Percentiles rank a stretch among this genome's conserved stretches.
These are phyloP conservation scores for Bombus waltoni DNA, from an alignment of 1,140 invertebrate genomes.

Conservation along the genomic window DNA sequence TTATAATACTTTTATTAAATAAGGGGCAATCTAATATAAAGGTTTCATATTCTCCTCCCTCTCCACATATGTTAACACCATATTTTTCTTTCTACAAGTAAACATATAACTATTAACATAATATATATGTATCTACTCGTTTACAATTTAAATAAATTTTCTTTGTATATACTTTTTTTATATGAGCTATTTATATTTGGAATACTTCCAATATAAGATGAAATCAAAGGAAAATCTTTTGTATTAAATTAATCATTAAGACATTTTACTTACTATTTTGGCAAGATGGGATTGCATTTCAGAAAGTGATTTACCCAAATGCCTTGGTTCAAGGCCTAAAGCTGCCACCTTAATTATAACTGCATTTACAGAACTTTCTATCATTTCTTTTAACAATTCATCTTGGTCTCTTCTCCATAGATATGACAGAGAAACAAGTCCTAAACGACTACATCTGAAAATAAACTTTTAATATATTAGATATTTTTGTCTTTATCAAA, in stretches of 20 bases:
- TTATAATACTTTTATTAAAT: conserved; percentile 94
- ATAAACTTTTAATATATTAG: conserved; percentile 38
- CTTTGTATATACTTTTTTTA: background rate
- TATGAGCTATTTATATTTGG: conserved; percentile 28
- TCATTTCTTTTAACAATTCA: conserved; percentile 98
- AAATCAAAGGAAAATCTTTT: conserved; percentile 26
- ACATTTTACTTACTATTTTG: conserved; percentile 87
- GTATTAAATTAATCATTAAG: conserved; percentile 66
- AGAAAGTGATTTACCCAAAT: conserved; percentile 93
- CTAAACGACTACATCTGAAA: conserved; percentile 93
- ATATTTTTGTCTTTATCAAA: conserved; percentile 7
- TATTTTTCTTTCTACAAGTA: conserved; percentile 92
- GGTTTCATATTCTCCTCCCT: conserved; percentile 99
- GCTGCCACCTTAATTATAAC: conserved; percentile 98
- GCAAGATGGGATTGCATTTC: conserved; percentile 93
- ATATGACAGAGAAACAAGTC: conserved; percentile 94
- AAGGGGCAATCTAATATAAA: conserved; percentile 98
- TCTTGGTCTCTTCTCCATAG: conserved; percentile 97
- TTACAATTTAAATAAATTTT: conserved; percentile 11
- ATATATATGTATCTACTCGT: background rate
- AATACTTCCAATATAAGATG: conserved; percentile 29
- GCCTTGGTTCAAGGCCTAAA: conserved; percentile 93
- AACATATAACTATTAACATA: conserved; percentile 32
- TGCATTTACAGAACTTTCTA: conserved; percentile 94
- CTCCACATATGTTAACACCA: conserved; percentile 98